Base-by-base conservation (phyloP, 2,113 vertebrate species). In the Malurus melanocephalus region DNA sequence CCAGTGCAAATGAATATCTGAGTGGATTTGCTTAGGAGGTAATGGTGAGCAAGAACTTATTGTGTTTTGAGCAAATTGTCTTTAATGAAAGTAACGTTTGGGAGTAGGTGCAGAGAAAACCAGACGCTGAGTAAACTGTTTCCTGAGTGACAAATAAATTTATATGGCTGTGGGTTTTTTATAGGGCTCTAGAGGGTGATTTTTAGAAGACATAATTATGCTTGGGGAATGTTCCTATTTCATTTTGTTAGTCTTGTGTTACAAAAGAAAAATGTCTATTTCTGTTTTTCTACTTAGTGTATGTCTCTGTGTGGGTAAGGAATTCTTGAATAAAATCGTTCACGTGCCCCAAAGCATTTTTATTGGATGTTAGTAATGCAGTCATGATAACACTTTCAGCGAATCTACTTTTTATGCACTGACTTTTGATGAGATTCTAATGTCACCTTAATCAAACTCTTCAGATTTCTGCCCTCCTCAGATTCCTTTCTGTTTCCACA, bases 111-210 rank as follows among this genome's bases (percentile, higher is more conserved):
- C 24, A 55, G 46, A 55, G 51, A n/a, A 92, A 92, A 91, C 60
- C 69, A 95, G 94, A 91, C 60, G 59, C 86, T 80, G 86, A 87
- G 71, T 90, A 66, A 95, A 94, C 79, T 69, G 64, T 85, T 95
- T 93, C 68, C 90, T 95, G 90, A 95, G 87, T 93, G 93, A 91
- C 84, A 92, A 94, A 91, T 86, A 95, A 93, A 88, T 94, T 51
- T 79, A 43, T 93, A 75, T 93, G 84, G 80, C 86, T 93, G 84
- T 93, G 86, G 82, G 94, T 51, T 94, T 96, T 96, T 95, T 94
- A 85, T 67, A 88, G 91, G 85, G 33, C 94, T 96, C 72, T 74
- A 89, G 80, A 52, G 82, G 52, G 75, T 79, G 59, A 16, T 51
- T 94, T 92, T 80, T 80, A 61, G 72, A 93, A 95, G 79, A 91